phyloP scores from a whole-genome alignment of 2,113 vertebrate genomes.

The Anguilla rostrata region DNA sequence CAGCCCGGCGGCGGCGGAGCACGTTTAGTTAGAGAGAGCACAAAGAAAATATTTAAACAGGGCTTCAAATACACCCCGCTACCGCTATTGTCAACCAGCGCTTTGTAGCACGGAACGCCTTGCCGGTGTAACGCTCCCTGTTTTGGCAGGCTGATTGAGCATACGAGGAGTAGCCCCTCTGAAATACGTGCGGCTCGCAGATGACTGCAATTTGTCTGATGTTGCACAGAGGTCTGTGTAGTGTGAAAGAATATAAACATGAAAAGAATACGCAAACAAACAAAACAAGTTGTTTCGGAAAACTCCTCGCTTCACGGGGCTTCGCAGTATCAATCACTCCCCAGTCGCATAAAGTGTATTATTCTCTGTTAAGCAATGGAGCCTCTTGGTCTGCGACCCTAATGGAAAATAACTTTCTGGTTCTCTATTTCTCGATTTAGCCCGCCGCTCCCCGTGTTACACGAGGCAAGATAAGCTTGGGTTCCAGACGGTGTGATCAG shows the following conservation, averaged over 20 bases:
- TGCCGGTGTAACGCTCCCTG: neutral
- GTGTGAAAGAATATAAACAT: conserved; percentile 24
- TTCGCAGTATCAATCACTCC: neutral
- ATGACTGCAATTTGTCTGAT: conserved; percentile 32
- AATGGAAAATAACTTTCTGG: neutral
- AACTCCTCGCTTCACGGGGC: neutral
- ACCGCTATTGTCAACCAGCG: neutral
- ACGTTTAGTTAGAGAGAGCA: neutral
- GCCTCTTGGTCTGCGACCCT: neutral
- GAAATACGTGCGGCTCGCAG: conserved; percentile 11
- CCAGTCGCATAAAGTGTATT: neutral
- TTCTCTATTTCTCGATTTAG: neutral
- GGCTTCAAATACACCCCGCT: neutral
- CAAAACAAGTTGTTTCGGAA: neutral
- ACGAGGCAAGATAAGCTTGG: neutral
- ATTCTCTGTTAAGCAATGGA: neutral
- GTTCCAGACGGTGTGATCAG: neutral
- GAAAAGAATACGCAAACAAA: conserved; percentile 7
- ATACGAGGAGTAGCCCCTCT: conserved; percentile 34
- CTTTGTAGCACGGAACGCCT: neutral
- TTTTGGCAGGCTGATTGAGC: conserved; percentile 25
- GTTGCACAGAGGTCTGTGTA: neutral
- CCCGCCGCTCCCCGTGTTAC: neutral
- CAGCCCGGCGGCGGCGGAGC: neutral
- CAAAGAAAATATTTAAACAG: neutral